These are phyloP conservation scores for Poecilia wingei DNA, from an alignment of 2,797 vertebrate species.

Conservation along the genomic window DNA sequence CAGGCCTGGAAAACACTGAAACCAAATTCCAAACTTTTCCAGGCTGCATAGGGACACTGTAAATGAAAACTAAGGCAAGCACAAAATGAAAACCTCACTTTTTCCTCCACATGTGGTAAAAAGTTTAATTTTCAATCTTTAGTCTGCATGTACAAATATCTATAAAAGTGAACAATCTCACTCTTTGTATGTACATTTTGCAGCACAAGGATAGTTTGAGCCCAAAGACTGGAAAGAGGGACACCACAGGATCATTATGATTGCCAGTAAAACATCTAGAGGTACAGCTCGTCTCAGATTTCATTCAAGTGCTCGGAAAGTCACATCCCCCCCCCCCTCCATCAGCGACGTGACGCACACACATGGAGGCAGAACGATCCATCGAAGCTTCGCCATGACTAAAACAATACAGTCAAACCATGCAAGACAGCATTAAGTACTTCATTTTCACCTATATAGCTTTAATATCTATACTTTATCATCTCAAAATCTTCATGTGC, in stretches of 20 bases:
- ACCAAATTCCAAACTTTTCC: neutral
- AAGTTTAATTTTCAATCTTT: slow-evolving; percentile 73
- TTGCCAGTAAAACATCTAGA: slow-evolving; percentile 48
- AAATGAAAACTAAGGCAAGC: neutral
- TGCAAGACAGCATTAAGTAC: slow-evolving; percentile 67
- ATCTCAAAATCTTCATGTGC: slow-evolving; percentile 56
- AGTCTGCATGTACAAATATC: slow-evolving; percentile 78
- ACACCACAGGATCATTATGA: slow-evolving; percentile 47
- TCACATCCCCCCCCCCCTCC: slow-evolving; percentile 47
- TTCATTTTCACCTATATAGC: slow-evolving; percentile 52
- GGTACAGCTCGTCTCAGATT: slow-evolving; percentile 24
- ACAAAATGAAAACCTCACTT: neutral
- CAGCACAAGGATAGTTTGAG: slow-evolving; percentile 58
- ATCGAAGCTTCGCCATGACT: slow-evolving; percentile 37
- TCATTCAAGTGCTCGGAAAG: slow-evolving; percentile 47
- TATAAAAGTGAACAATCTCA: slow-evolving; percentile 78
- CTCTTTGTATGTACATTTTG: slow-evolving; percentile 75
- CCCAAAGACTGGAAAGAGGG: slow-evolving; percentile 41
- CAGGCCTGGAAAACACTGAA: neutral
- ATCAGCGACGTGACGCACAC: slow-evolving; percentile 38
- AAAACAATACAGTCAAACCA: slow-evolving; percentile 69
- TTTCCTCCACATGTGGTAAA: slow-evolving; percentile 66
- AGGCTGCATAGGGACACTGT: neutral
- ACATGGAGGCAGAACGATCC: neutral
- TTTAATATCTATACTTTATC: slow-evolving; percentile 41